Conservation (phyloP, 2,888 invertebrate genomes). For the Tinea trinotella region DNA sequence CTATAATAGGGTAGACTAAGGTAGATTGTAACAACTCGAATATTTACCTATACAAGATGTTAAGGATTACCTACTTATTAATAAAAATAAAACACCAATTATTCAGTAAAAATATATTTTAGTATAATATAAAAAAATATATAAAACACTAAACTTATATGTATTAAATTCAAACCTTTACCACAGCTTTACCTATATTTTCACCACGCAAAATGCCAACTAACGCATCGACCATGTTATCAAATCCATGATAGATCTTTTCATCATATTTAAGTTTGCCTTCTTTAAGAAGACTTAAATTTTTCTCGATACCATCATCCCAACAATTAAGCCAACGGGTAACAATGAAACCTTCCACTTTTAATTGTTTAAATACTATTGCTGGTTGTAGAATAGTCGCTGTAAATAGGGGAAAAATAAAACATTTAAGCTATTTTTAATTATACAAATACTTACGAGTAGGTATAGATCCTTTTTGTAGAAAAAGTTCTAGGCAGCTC, state of each 20-base stretch:
- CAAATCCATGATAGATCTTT: slow-evolving; percentile 78
- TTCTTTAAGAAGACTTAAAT: slow-evolving; percentile 73
- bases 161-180: slow-evolving; percentile 73
- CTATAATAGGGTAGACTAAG: too few relatives aligned
- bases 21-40: too few relatives aligned
- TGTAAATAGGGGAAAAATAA: slow-evolving; percentile 27
- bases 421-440: too few relatives aligned
- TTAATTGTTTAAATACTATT: slow-evolving; percentile 71
- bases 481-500: too few relatives aligned
- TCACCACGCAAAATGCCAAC: slow-evolving; percentile 74
- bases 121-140: not conserved
- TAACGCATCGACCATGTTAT: slow-evolving; percentile 78
- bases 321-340: slow-evolving; percentile 68
- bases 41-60: too few relatives aligned
- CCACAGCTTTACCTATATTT: slow-evolving; percentile 78
- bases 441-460: too few relatives aligned
- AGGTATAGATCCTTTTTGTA: too few relatives aligned
- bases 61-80: too few relatives aligned
- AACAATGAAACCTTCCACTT: slow-evolving; percentile 74
- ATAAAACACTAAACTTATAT: too few relatives aligned
- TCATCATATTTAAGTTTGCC: slow-evolving; percentile 78
- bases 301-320: slow-evolving; percentile 71
- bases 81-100: too few relatives aligned
- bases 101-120: not conserved
- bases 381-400: slow-evolving; percentile 64